A percentile compares a stretch with the other conserved stretches of the same genome.
phyloP scores from a whole-genome alignment of 2,113 vertebrate species.

The Sarotherodon lohbergeri region DNA sequence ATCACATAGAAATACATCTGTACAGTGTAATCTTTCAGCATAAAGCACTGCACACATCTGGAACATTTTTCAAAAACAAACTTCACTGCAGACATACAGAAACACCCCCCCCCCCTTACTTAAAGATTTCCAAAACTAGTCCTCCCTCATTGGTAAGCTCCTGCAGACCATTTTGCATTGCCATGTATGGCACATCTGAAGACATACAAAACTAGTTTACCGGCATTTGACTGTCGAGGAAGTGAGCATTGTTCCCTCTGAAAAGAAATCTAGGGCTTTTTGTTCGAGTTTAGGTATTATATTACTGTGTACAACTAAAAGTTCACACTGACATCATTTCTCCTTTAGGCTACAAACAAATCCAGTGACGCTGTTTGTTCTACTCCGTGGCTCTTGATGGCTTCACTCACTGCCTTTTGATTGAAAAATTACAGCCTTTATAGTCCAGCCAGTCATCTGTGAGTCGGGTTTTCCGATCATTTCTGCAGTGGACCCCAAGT shows the following conservation, averaged over 20 bases:
- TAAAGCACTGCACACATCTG: not conserved
- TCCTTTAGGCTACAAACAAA: slow-evolving; percentile 24
- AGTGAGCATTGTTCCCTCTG: slow-evolving; percentile 7
- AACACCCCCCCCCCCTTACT: not conserved
- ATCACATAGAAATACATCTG: not conserved
- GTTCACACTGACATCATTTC: slow-evolving; percentile 46
- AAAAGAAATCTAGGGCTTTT: slow-evolving; percentile 24
- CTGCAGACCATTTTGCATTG: not conserved
- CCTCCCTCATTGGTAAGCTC: not conserved
- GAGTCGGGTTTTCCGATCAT: not conserved
- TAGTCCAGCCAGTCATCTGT: not conserved
- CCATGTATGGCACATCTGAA: not conserved
- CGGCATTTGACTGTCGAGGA: not conserved
- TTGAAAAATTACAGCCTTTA: slow-evolving; percentile 26
- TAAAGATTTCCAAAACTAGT: not conserved
- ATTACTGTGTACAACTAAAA: slow-evolving; percentile 14
- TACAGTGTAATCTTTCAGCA: not conserved
- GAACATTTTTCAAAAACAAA: not conserved
- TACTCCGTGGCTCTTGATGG: not conserved
- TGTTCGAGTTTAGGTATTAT: slow-evolving; percentile 17
- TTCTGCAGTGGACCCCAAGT: not conserved
- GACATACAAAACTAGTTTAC: not conserved
- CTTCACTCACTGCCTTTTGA: not conserved
- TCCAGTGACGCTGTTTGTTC: not conserved
- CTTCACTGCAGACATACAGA: not conserved